Conservation (phyloP, 2,888 invertebrate species). For the Rosalia funebris region DNA sequence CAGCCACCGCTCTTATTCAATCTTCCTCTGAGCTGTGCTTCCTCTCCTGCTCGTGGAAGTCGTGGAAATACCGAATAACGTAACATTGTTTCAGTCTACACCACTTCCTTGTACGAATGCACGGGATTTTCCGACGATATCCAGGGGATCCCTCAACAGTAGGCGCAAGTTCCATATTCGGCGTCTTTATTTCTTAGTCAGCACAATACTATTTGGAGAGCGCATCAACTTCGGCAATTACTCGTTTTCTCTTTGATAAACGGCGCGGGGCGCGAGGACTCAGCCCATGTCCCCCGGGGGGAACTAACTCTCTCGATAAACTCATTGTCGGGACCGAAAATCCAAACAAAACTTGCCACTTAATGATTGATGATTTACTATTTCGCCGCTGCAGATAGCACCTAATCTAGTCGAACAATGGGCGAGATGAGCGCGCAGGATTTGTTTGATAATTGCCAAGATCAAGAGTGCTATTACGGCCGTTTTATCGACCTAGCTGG, state of each 20-base stretch:
- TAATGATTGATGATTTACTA: conserved; percentile 54
- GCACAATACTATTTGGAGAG: conserved; percentile 35
- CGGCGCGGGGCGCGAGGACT: conserved; percentile 6
- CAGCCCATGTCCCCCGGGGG: conserved; percentile 37
- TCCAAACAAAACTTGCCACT: conserved; percentile 54
- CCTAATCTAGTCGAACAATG: conserved; percentile 54
- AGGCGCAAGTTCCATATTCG: conserved; percentile 3
- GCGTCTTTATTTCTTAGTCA: conserved; percentile 33
- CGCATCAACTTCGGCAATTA: conserved; percentile 46
- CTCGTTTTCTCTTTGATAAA: conserved; percentile 43
- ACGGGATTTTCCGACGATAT: conserved; percentile 12
- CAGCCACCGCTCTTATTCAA: no score
- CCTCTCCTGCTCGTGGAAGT: no score
- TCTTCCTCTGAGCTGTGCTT: no score
- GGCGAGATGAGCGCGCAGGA: conserved; percentile 48
- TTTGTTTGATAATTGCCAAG: conserved; percentile 50
- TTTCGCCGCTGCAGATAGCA: conserved; percentile 46
- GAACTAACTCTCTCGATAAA: conserved; percentile 46
- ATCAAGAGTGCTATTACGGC: conserved; percentile 46
- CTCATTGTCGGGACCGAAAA: conserved; percentile 49
- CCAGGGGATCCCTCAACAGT: conserved; percentile 1
- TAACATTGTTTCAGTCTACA: no score
- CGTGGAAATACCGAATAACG: no score
- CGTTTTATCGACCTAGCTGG: conserved; percentile 6
- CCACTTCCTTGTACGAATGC: conserved; percentile 6